Base-by-base conservation (phyloP, 1,140 invertebrate species). In the Ceratina calcarata region DNA sequence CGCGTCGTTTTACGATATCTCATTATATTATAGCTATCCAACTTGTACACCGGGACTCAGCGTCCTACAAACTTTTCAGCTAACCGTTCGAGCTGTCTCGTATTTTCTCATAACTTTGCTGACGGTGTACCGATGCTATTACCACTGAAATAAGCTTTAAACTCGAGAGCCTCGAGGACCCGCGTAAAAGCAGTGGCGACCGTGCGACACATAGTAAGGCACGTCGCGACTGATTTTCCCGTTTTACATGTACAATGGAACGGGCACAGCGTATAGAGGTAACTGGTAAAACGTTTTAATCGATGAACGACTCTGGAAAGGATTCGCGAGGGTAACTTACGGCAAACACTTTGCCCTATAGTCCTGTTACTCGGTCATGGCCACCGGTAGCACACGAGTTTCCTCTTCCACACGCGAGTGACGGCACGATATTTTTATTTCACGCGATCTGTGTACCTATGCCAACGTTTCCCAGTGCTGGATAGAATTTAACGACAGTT, bases 351-450 rank as follows among this genome's bases (percentile, higher is more conserved):
- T 77, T 60, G 24, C 57, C 37, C 20, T 24, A 61, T 72, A 18
- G 24, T 70, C 57, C 37, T 58, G 24, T n/a, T 37, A 57, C 22
- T 62, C 75, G 67, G 66, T 70, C 75, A 77, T 18, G 75, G 75
- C 45, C 75, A 62, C 12, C 16, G 66, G 18, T 69, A 70, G n/a
- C 55, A 37, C 37, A n/a, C 37, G 55, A 51, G 45, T 62, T 37
- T 70, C 24, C n/a, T 27, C 64, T 77, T 53, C 8, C 37, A 68
- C 37, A 15, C 16, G 27, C 65, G 20, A 60, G 10, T 16, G 20
- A 2, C 20, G 20, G 16, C 18, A 12, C n/a, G 15, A 49, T 20
- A 27, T 58, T 75, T 27, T 60, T 20, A 55, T 37, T 55, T 55
- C 72, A 8, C 51, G 27, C 61, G 24, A 73, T 37, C n/a, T 15